Conservation (phyloP, 2,888 invertebrate species). For the Bedellia somnulentella region DNA sequence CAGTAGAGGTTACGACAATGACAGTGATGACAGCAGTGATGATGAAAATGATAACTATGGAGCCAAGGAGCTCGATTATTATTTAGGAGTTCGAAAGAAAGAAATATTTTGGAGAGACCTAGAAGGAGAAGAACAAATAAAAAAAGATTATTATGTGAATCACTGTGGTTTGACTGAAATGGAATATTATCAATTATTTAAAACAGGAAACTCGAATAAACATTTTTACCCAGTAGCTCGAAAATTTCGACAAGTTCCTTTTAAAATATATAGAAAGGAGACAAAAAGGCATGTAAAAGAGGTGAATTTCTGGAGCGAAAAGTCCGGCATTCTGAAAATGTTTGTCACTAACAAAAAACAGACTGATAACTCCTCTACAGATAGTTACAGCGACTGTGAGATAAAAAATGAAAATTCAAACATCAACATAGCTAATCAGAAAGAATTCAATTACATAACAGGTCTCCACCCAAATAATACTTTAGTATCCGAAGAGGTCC, state of each 20-base stretch:
- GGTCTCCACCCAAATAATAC: too few relatives aligned
- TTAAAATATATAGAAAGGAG: constrained; percentile 38
- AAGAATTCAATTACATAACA: constrained; percentile 11
- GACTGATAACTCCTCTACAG: constrained; percentile 39
- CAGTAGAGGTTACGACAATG: too few relatives aligned
- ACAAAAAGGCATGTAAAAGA: constrained; percentile 15
- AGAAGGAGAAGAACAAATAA: constrained; percentile 37
- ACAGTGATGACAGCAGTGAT: too few relatives aligned
- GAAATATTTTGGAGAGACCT: constrained; percentile 46
- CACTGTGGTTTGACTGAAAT: constrained; percentile 43
- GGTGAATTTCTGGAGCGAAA: constrained; percentile 13
- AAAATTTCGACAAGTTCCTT: constrained; percentile 43
- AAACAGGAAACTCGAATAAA: constrained; percentile 20
- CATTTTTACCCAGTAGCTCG: constrained; percentile 22
- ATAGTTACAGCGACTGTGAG: constrained; percentile 52
- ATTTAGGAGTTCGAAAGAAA: constrained; percentile 38
- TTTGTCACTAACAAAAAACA: constrained; percentile 31
- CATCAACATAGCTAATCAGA: constrained; percentile 10
- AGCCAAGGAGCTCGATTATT: constrained; percentile 36
- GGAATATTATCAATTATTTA: constrained; percentile 32
- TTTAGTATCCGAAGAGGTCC: too few relatives aligned
- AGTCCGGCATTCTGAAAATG: constrained; percentile 35
- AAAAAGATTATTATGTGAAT: constrained; percentile 41
- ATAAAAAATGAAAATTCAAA: constrained; percentile 19
- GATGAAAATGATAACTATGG: constrained; percentile 16